Base-by-base conservation (phyloP, 2,113 vertebrate species). In the Paramormyrops kingsleyae region DNA sequence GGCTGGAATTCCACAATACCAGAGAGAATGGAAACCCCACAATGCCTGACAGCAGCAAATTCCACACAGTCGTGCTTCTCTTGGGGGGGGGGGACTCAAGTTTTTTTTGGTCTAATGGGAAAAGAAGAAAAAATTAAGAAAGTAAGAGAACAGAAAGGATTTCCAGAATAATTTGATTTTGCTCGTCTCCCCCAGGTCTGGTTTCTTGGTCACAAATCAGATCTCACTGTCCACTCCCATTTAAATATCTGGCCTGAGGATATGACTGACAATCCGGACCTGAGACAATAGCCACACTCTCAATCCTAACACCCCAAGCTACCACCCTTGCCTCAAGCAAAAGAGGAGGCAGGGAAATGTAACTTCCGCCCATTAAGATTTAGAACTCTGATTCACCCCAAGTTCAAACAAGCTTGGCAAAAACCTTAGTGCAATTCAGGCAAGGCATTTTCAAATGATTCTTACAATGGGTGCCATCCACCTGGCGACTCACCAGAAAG, bases 11-110 rank as follows among this genome's bases (percentile, higher is more conserved):
- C 95, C 95, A 95, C 93, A 94, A 94, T 92, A 93, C 94, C 92
- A 91, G 93, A 93, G 92, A 95, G 94, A 93, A 93, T 49, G 93
- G 94, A 92, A 19, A 91, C 92, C 94, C 92, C 91, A 94, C 94
- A 95, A 96, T 95, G 92, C 93, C 94, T 94, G 93, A 95, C 95
- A 93, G 94, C 95, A 96, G 95, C 95, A 95, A 95, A 96, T 96
- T 96, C 94, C 95, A 95, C 92, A 95, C 95, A 94, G 93, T 94
- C 91, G 91, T 91, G 89, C 91, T 91, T 88, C 90, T 91, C 85
- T 52, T 4, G 24, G 10, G 84, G 46, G 24, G 27, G 21, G 8
- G 42, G 19, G 92, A 94, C 92, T 94, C 92, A 91, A 24, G 35
- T 91, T 90, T 89, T 84, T 90, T 88, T 90, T 90, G 91, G 17